Base-by-base conservation (phyloP, 2,888 invertebrate species). In the Mesorhabditis belari region DNA sequence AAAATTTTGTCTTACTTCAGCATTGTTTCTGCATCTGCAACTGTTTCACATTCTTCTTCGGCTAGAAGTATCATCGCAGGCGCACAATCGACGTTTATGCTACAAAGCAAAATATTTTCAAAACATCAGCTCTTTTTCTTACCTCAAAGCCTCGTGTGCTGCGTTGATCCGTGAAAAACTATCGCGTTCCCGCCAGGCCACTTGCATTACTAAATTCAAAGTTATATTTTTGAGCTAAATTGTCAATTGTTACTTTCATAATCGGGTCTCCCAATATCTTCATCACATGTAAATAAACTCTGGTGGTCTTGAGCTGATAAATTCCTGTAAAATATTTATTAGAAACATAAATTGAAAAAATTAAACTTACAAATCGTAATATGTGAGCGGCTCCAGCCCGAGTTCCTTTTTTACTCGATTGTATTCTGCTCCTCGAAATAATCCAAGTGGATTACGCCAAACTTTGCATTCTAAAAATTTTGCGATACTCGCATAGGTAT, bases 231-330 rank as follows among this genome's bases (percentile, higher is more conserved):
- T n/a, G 19, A 17, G 65, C 28, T 35, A 35, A 17, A 35, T n/a
- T 35, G n/a, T n/a, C n/a, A 4, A 63, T 23, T 61, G 67, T 58
- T 80, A 87, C 87, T 88, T 83, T 92, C 91, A 83, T 90, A 91
- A 81, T 92, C 92, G 3, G 89, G 87, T 82, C 89, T 90, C 29
- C 90, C 89, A 2, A 86, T 87, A 82, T 93, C 92, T 55, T 88
- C 88, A 82, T 92, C 92, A 82, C 92, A 91, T 0, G 91, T 92
- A 81, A 93, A 92, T 83, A 92, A 91, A 4, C 91, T 92, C 82
- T 95, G 95, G 83, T 98, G 96, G 84, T 96, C 96, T 84, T 96
- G 95, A 23, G 96, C 95, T 0, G 94, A 93, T 52, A 96, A 85
- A 83, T 96, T 98, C 95, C 96, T 95, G 81, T n/a, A n/a, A n/a